phyloP scores from a whole-genome alignment of 2,113 vertebrate species.

The Lampris incognitus region DNA sequence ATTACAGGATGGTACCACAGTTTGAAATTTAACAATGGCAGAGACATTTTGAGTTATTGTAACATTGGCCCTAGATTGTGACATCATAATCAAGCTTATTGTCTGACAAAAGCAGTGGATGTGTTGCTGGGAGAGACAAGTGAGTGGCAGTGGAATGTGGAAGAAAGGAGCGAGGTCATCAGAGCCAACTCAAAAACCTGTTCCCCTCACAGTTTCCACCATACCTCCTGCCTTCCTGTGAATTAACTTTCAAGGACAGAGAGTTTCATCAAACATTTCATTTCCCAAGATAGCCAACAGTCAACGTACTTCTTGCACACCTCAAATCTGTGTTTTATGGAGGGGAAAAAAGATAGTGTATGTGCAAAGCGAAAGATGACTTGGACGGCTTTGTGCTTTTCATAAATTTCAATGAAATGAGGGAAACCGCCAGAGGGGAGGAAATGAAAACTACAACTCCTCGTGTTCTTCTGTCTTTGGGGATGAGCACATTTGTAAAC shows the following conservation, averaged over 20 bases:
- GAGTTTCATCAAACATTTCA: constrained; percentile 77
- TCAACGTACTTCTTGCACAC: constrained; percentile 70
- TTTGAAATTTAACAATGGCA: neutral
- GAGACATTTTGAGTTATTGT: neutral
- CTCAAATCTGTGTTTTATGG: constrained; percentile 70
- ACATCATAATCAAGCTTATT: neutral
- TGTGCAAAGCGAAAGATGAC: constrained; percentile 66
- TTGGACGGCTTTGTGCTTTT: constrained; percentile 65
- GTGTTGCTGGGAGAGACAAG: constrained; percentile 5
- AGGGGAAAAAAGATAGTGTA: constrained; percentile 45
- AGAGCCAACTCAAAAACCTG: constrained; percentile 59
- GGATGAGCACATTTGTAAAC: constrained; percentile 33
- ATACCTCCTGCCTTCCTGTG: constrained; percentile 62
- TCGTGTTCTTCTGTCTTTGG: constrained; percentile 35
- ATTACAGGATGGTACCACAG: neutral
- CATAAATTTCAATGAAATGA: constrained; percentile 61
- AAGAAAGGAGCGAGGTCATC: constrained; percentile 39
- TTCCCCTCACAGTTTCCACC: constrained; percentile 47
- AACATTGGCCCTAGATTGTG: neutral
- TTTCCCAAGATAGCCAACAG: constrained; percentile 76
- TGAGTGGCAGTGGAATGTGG: constrained; percentile 23
- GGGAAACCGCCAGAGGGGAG: constrained; percentile 29
- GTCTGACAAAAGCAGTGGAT: constrained; percentile 1
- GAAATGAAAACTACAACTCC: constrained; percentile 41
- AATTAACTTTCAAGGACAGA: constrained; percentile 78